These are phyloP conservation scores for Micromussa lordhowensis DNA, from an alignment of 92 coral and sea anemone species.

Conservation along the genomic window DNA sequence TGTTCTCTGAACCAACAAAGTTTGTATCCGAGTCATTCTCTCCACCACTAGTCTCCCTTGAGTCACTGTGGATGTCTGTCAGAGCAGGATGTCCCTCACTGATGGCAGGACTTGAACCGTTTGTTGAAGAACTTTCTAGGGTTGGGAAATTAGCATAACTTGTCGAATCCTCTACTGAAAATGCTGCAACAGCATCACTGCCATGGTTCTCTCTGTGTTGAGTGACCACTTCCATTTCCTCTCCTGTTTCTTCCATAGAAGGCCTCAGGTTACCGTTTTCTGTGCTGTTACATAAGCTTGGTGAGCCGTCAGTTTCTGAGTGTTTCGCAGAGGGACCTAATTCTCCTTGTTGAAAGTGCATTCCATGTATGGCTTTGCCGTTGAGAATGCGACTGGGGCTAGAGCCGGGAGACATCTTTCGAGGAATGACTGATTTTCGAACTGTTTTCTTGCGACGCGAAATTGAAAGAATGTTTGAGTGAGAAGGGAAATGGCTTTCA, in stretches of 20 bases:
- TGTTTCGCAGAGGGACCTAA: background rate
- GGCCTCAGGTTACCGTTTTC: constrained; percentile 20
- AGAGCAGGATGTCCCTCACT: constrained; percentile 46
- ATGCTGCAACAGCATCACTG: constrained; percentile 20
- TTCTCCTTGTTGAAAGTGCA: background rate
- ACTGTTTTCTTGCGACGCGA: constrained; percentile 84
- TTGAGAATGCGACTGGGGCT: constrained; percentile 15
- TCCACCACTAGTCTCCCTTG: constrained; percentile 50
- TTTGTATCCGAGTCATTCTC: constrained; percentile 49
- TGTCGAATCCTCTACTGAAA: constrained; percentile 28
- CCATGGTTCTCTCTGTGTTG: constrained; percentile 21
- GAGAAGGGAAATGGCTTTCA: constrained; percentile 30
- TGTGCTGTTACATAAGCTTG: constrained; percentile 58
- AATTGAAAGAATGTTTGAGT: constrained; percentile 20
- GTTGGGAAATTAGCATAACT: constrained; percentile 21
- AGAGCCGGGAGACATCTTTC: constrained; percentile 67
- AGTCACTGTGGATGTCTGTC: constrained; percentile 43
- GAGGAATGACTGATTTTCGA: constrained; percentile 80
- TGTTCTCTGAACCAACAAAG: constrained; percentile 30
- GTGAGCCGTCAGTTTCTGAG: constrained; percentile 32
- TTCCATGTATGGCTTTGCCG: constrained; percentile 19
- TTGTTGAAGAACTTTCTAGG: constrained; percentile 47
- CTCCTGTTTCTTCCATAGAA: constrained; percentile 20
- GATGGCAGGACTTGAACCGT: constrained; percentile 53
- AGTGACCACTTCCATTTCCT: background rate